Evolutionary conservation across 2,797 vertebrate genomes (phyloP), one percentile per base, ranked within the genome.

Genomic region (Squalus acanthias): DNA sequence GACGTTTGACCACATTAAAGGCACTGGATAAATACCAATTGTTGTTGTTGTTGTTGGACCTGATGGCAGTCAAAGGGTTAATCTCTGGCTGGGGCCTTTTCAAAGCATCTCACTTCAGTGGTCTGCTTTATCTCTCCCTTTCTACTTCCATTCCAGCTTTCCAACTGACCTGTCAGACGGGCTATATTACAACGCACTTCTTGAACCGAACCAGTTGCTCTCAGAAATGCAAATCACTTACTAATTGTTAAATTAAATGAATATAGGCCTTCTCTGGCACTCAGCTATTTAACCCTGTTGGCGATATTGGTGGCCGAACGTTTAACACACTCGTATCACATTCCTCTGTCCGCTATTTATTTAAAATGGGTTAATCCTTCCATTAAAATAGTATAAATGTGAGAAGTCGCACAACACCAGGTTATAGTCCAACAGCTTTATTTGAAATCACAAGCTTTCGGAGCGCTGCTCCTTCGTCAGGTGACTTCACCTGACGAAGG

Each of bases 231-330:
- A 93, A 93, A 93, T 93, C 91, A 46, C 63, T 69, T 93, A 69
- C n/a, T 93, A 93, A 93, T 93, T 69, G 91, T 93, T 67, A 69
- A 92, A 65, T 65, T 92, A 63, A 93, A 93, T 85, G 82, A 85
- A 85, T 85, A 85, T 74, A 9, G 26, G 33, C 72, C 33, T 46
- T 39, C 65, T 39, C 91, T 69, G 63, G n/a, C 65, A 93, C 20
- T 93, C n/a, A 93, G n/a, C 22, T 69, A 69, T 24, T 93, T 69
- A 69, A 67, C 63, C 91, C 91, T n/a, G 65, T 46, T 69, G 65
- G 33, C 46, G 65, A 69, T 46, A 69, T 93, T 69, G n/a, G 5
- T 69, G 89, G 60, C 33, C 20, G 8, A 65, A 63, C 1, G 12
- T 60, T 91, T 60, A 91, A 67, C 39, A 63, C 26, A 20, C 39